Conservation (phyloP, 2,113 vertebrate species). For the Aspiorhynchus laticeps region DNA sequence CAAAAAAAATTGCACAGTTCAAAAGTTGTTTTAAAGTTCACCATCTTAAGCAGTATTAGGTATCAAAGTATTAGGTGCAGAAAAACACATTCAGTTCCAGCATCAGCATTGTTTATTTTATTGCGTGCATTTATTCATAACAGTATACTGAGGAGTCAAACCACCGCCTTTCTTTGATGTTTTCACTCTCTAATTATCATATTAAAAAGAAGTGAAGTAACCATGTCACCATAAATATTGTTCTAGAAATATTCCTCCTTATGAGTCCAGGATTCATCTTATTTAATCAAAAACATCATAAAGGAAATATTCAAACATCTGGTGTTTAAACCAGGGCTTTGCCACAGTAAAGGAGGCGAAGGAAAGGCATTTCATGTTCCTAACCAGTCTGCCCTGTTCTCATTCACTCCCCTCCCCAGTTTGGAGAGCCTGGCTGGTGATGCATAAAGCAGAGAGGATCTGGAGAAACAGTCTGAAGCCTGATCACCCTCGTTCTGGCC, state of each 20-base stretch:
- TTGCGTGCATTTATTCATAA: slow-evolving; percentile 26
- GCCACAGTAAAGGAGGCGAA: slow-evolving; percentile 61
- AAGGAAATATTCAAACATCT: slow-evolving; percentile 65
- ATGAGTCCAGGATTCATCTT: slow-evolving; percentile 53
- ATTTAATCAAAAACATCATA: slow-evolving; percentile 66
- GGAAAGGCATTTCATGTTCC: slow-evolving; percentile 57
- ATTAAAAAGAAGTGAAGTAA: slow-evolving; percentile 45
- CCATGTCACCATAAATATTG: slow-evolving; percentile 54
- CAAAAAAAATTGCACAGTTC: not conserved
- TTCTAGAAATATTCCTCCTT: slow-evolving; percentile 54
- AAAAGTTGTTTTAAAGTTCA: not conserved
- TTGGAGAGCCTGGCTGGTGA: slow-evolving; percentile 50
- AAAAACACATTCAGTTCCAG: not conserved
- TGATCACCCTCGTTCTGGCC: slow-evolving; percentile 30
- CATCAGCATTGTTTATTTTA: slow-evolving; percentile 33
- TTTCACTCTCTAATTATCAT: slow-evolving; percentile 54
- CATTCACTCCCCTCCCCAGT: slow-evolving; percentile 10
- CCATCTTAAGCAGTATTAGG: slow-evolving; percentile 18
- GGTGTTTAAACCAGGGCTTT: slow-evolving; percentile 60
- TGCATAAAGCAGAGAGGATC: slow-evolving; percentile 61
- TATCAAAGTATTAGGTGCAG: slow-evolving; percentile 12
- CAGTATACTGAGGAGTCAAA: slow-evolving; percentile 22
- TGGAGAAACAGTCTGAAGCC: slow-evolving; percentile 59
- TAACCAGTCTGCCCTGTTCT: slow-evolving; percentile 45
- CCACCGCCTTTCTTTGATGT: slow-evolving; percentile 37